Evolutionary conservation across 2,888 invertebrate species (phyloP).

Genomic region (Pandemis heparana): DNA sequence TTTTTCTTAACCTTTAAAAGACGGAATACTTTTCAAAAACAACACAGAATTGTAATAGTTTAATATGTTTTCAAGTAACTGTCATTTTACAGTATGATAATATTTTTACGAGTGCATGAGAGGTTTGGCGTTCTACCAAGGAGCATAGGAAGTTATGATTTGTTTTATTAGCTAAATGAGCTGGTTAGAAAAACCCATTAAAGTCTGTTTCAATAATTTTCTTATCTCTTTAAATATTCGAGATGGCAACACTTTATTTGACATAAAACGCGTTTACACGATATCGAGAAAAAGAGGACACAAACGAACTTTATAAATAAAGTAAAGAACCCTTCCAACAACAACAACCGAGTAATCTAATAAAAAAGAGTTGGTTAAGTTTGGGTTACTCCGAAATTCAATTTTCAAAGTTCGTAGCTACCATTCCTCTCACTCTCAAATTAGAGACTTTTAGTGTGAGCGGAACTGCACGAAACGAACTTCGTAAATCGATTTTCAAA

Average conservation of each 20-base stretch:
- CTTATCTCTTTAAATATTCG: not conserved
- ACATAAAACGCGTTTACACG: not conserved
- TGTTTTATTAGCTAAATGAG: conserved; percentile 15
- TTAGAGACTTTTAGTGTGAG: too few species aligned
- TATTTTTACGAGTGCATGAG: conserved; percentile 17
- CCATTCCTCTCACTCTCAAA: too few species aligned
- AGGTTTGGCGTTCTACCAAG: conserved; percentile 25
- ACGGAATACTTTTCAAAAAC: not conserved
- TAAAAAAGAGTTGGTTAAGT: too few species aligned
- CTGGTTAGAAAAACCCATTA: conserved; percentile 1
- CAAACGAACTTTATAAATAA: not conserved
- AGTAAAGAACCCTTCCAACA: too few species aligned
- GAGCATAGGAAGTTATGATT: conserved; percentile 9
- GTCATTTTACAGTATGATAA: conserved; percentile 7
- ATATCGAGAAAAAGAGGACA: not conserved
- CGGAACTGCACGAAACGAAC: too few species aligned
- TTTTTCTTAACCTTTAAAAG: not conserved
- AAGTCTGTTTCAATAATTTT: not conserved
- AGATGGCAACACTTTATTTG: not conserved
- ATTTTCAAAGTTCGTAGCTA: too few species aligned
- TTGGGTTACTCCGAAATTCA: too few species aligned
- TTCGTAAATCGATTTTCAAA: too few species aligned
- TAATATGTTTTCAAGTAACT: conserved; percentile 1
- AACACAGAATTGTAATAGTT: not conserved
- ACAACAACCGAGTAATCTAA: too few species aligned